Evolutionary conservation across 2,113 vertebrate species (phyloP), one percentile per base, ranked within the genome.

Genomic region (Podilymbus podiceps): DNA sequence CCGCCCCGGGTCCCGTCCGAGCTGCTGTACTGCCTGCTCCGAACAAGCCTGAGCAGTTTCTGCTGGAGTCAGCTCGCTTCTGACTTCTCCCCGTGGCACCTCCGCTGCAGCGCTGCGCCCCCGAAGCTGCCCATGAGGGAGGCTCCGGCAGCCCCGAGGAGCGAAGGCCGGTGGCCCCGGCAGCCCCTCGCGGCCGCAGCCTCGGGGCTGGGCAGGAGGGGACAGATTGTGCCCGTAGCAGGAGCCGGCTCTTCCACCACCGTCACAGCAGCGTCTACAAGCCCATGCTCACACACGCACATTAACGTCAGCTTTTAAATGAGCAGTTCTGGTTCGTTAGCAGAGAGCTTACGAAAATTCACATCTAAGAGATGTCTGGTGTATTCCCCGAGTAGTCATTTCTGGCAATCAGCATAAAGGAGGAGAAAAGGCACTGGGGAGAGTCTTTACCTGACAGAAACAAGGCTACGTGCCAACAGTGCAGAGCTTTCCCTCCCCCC

Each of bases 221-320:
- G 9, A 13, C 49, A 22, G 95, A 9, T 2, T 8, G 62, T 25
- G 42, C 78, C 40, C 6, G 5, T n/a, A 1, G 55, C 72, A 14
- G 73, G 44, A 56, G 64, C 1, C 5, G 42, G 50, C 42, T 23
- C 49, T 40, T 28, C 42, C 77, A 8, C 8, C 33, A 3, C 15
- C 16, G 0, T 6, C 49, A 6, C n/a, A 8, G 82, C 55, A 4
- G 56, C 8, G 1, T 2, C 0, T 1, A 27, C 0, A 16, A 46
- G 63, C 80, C 35, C 15, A 1, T 5, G 80, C 77, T 71, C n/a
- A 4, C 31, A 8, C 50, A 3, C 47, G 64, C 8, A 71, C 67
- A 6, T 31, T 14, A 16, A 27, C 55, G 71, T 59, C 82, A 66
- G 56, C 60, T 88, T 80, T 78, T 82, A 85, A 68, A 82, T 92